phyloP scores from a whole-genome alignment of 2,113 vertebrate genomes.

The Lepidothrix coronata region DNA sequence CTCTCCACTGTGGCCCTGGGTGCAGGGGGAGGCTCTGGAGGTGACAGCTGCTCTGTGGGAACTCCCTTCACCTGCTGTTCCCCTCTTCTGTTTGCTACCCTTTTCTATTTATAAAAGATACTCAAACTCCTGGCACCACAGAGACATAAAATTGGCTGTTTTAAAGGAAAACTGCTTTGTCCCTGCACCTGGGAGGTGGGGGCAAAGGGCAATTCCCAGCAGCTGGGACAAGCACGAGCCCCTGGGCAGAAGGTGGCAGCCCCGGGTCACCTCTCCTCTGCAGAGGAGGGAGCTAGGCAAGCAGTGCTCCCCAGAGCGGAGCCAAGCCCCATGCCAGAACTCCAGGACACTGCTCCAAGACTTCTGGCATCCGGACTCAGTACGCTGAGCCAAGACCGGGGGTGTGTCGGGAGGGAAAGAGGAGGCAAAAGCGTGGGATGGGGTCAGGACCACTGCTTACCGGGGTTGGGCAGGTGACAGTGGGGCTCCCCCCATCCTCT shows the following conservation, averaged over 20 bases:
- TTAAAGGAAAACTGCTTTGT: neutral
- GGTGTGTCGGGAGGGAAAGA: neutral
- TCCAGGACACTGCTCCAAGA: fast-evolving
- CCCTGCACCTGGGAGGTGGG: neutral
- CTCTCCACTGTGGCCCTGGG: neutral
- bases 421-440: neutral
- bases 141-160: neutral
- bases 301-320: fast-evolving
- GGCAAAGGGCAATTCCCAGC: neutral
- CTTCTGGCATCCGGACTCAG: neutral
- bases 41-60: neutral
- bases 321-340: fast-evolving
- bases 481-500: fast-evolving
- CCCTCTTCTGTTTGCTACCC: neutral
- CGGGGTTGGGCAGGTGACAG: no score
- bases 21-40: neutral
- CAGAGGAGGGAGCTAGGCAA: neutral
- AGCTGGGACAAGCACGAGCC: neutral
- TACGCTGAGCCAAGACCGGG: neutral
- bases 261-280: fast-evolving
- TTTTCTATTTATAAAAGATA: neutral
- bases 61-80: neutral
- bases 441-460: neutral
- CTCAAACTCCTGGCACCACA: fast-evolving
- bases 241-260: no score